Evolutionary conservation across 2,113 vertebrate species (phyloP).

Genomic region (Colius striatus): DNA sequence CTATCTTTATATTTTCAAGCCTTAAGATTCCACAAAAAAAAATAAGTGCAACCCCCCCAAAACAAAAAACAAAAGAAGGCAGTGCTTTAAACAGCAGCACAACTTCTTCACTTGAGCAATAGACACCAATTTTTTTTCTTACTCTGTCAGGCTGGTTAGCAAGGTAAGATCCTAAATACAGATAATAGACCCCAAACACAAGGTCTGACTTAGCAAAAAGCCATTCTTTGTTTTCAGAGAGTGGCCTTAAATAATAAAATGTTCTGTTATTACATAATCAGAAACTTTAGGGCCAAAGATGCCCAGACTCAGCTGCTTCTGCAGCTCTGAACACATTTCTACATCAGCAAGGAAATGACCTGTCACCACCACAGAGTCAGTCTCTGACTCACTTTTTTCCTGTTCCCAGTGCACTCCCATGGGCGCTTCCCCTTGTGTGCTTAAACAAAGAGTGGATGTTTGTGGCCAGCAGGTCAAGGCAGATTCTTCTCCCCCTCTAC

Average conservation of each 20-base stretch:
- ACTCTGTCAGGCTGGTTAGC: neutral
- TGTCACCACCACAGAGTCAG: neutral
- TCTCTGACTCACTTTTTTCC: neutral
- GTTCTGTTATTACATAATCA: neutral
- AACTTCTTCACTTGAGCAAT: neutral
- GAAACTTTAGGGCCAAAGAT: neutral
- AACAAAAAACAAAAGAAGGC: neutral
- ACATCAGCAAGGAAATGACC: neutral
- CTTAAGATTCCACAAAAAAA: neutral
- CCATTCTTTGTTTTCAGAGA: neutral
- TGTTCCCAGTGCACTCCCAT: neutral
- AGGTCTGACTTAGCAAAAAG: neutral
- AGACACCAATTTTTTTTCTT: neutral
- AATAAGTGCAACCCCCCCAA: neutral
- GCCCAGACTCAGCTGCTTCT: neutral
- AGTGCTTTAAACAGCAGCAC: neutral
- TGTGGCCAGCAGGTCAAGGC: no score
- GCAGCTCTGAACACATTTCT: neutral
- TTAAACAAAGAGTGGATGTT: neutral
- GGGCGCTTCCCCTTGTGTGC: accelerated
- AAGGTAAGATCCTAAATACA: neutral
- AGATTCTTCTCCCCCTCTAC: no score
- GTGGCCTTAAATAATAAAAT: neutral
- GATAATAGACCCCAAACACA: neutral
- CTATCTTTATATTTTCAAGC: neutral